Percentiles rank a stretch among this genome's conserved stretches.
Conservation (phyloP, 1,140 invertebrate species). For the Elymnias hypermnestra region DNA sequence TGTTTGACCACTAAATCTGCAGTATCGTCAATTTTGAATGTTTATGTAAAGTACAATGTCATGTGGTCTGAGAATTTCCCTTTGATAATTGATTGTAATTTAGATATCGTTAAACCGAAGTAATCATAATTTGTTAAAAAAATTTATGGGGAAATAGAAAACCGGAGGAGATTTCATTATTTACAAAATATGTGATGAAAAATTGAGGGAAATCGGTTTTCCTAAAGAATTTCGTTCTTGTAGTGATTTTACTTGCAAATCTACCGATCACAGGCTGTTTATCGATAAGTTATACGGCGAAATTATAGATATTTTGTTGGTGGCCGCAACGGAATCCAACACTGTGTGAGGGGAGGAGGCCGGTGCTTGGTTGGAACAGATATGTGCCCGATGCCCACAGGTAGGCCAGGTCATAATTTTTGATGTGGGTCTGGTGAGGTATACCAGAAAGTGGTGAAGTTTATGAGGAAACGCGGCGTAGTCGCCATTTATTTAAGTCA, state of each 20-base stretch:
- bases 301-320: neutral
- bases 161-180: neutral
- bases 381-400: conserved; percentile 8
- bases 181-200: neutral
- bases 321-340: neutral
- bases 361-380: conserved; percentile 5
- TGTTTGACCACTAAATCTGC: neutral
- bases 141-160: neutral
- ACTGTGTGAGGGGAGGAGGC: neutral
- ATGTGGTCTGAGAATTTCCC: neutral
- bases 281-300: neutral
- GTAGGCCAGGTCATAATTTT: conserved; percentile 9
- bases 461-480: conserved; percentile 9
- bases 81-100: neutral
- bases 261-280: too few relatives aligned
- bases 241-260: neutral
- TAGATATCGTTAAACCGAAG: neutral
- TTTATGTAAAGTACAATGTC: neutral
- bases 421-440: conserved; percentile 9
- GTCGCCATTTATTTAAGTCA: conserved; percentile 24
- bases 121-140: neutral
- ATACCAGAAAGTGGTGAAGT: conserved; percentile 3
- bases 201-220: neutral
- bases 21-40: neutral
- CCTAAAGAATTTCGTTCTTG: neutral